Percentiles rank a stretch among this genome's conserved stretches.
These are phyloP conservation scores for Sciurus carolinensis DNA, from an alignment of 2,797 vertebrate species.

Conservation along the genomic window DNA sequence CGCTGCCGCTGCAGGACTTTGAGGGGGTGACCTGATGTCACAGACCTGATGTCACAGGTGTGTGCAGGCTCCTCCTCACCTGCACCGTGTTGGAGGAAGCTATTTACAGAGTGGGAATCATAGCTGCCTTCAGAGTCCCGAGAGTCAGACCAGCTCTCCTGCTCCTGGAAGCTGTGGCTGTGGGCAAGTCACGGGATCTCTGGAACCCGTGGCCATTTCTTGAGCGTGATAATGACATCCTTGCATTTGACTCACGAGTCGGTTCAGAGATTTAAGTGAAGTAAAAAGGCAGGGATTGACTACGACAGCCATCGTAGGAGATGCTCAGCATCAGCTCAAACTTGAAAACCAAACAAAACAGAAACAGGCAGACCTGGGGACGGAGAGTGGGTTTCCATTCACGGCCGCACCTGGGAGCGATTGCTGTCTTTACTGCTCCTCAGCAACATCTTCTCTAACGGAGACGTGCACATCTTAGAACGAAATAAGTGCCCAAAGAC, in stretches of 20 bases:
- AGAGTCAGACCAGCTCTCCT: neutral
- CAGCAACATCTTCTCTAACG: neutral
- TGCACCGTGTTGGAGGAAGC: neutral
- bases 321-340: neutral
- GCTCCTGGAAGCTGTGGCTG: fast-evolving
- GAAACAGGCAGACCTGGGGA: too few species aligned
- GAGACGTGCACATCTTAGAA: neutral
- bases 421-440: neutral
- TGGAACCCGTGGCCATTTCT: neutral
- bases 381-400: neutral
- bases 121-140: neutral
- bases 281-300: neutral
- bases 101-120: fast-evolving
- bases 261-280: neutral
- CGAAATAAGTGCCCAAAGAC: neutral
- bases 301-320: neutral
- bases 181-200: too few species aligned
- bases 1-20: fast-evolving
- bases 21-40: fast-evolving
- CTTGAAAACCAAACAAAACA: neutral
- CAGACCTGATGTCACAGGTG: too few species aligned
- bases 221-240: too few species aligned
- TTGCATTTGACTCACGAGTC: neutral
- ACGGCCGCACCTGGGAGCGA: fast-evolving
- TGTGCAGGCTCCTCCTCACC: fast-evolving